phyloP scores from a whole-genome alignment of 2,888 invertebrate genomes.

The Malachius bipustulatus region DNA sequence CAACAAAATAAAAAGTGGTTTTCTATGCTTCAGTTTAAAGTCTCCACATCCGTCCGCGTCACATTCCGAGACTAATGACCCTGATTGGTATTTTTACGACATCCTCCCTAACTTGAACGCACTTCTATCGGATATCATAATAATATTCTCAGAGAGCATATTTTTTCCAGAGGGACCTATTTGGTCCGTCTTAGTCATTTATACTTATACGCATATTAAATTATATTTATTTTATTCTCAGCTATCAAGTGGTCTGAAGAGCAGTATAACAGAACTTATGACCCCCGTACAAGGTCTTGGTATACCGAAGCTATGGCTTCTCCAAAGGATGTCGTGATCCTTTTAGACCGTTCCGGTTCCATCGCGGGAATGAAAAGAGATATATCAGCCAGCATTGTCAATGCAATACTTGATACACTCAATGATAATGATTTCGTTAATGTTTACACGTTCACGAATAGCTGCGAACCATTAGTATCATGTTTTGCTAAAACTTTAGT shows the following conservation, averaged over 20 bases:
- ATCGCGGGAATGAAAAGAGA: conserved; percentile 55
- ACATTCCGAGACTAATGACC: too few relatives aligned
- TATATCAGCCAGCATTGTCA: conserved; percentile 79
- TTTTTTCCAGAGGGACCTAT: too few relatives aligned
- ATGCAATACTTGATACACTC: conserved; percentile 85
- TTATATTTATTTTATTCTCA: conserved; percentile 22
- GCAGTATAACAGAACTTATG: conserved; percentile 59
- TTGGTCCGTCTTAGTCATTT: too few relatives aligned
- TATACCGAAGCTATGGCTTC: conserved; percentile 96
- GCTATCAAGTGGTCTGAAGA: conserved; percentile 58
- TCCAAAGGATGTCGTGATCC: conserved; percentile 79
- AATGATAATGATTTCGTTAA: conserved; percentile 98
- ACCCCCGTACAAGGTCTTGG: conserved; percentile 89
- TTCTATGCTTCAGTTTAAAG: too few relatives aligned
- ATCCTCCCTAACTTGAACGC: too few relatives aligned
- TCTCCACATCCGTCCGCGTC: too few relatives aligned
- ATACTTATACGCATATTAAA: not conserved
- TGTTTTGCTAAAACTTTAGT: conserved; percentile 69
- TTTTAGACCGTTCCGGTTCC: conserved; percentile 55
- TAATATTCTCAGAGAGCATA: too few relatives aligned
- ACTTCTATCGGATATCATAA: too few relatives aligned
- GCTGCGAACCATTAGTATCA: conserved; percentile 65
- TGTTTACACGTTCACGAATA: conserved; percentile 80
- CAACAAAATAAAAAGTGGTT: too few relatives aligned
- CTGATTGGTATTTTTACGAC: too few relatives aligned